Evolutionary conservation across 1,140 invertebrate genomes (phyloP).

Genomic region (Drosophila erecta): DNA sequence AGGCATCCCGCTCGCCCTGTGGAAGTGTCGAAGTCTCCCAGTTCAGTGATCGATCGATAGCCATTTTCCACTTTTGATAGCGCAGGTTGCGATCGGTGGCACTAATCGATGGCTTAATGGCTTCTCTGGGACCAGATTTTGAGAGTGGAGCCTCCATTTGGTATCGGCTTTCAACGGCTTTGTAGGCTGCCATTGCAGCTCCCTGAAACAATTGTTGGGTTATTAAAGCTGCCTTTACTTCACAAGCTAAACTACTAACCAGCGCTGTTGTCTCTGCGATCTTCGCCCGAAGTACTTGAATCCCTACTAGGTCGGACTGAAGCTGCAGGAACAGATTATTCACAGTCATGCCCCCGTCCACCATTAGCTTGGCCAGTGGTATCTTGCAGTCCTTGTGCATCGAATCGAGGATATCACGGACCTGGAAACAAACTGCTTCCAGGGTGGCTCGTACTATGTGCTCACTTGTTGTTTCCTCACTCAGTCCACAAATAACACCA

Average conservation of each 20-base stretch:
- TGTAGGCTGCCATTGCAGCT: slow-evolving; percentile 92
- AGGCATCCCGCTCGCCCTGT: slow-evolving; percentile 65
- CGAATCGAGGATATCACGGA: slow-evolving; percentile 92
- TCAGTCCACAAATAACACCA: slow-evolving; percentile 90
- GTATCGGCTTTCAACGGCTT: slow-evolving; percentile 87
- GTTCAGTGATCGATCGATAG: slow-evolving; percentile 91
- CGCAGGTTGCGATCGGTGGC: slow-evolving; percentile 89
- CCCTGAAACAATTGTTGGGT: slow-evolving; percentile 74
- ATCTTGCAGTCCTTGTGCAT: slow-evolving; percentile 95
- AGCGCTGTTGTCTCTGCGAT: slow-evolving; percentile 94
- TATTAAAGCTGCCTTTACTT: neutral
- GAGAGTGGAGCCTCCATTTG: slow-evolving; percentile 84
- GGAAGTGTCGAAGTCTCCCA: slow-evolving; percentile 87
- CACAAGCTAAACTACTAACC: slow-evolving; percentile 29
- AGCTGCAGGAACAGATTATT: slow-evolving; percentile 94
- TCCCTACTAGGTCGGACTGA: slow-evolving; percentile 86
- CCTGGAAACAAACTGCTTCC: slow-evolving; percentile 97
- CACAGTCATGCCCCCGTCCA: slow-evolving; percentile 97
- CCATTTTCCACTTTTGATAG: slow-evolving; percentile 94
- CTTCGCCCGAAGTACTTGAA: slow-evolving; percentile 89
- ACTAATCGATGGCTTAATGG: slow-evolving; percentile 89
- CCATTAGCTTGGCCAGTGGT: slow-evolving; percentile 89
- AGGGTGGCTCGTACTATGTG: slow-evolving; percentile 95
- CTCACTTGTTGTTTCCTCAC: slow-evolving; percentile 90
- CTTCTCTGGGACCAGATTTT: slow-evolving; percentile 76